Conservation (phyloP, 2,888 invertebrate genomes). For the Drosophila affinis region DNA sequence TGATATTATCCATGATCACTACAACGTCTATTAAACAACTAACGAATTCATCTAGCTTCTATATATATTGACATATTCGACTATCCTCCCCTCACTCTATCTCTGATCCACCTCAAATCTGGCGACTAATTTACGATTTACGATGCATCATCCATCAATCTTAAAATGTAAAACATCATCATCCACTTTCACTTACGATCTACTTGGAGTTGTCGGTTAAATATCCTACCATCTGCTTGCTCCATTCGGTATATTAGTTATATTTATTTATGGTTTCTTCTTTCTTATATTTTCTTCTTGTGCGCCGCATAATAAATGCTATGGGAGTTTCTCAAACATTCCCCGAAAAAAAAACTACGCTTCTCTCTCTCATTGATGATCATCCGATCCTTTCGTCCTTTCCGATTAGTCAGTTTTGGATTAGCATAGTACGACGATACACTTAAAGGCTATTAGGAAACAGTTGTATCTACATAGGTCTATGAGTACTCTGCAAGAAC, state of each 20-base stretch:
- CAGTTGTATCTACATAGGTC: slow-evolving; percentile 79
- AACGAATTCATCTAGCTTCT: slow-evolving; percentile 68
- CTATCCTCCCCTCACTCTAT: slow-evolving; percentile 22
- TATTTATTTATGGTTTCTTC: slow-evolving; percentile 43
- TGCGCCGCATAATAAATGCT: slow-evolving; percentile 83
- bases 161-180: slow-evolving; percentile 70
- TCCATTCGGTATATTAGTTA: slow-evolving; percentile 29
- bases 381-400: background rate
- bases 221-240: slow-evolving; percentile 13
- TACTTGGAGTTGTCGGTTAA: slow-evolving; percentile 48
- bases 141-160: slow-evolving; percentile 59
- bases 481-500: slow-evolving; percentile 64
- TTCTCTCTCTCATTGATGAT: background rate
- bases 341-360: slow-evolving; percentile 37
- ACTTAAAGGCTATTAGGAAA: slow-evolving; percentile 76
- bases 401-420: slow-evolving; percentile 43
- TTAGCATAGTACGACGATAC: slow-evolving; percentile 60
- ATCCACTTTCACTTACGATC: slow-evolving; percentile 55
- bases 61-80: slow-evolving; percentile 64
- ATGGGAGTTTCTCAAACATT: slow-evolving; percentile 46
- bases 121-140: slow-evolving; percentile 53
- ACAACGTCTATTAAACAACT: slow-evolving; percentile 75
- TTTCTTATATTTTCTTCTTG: slow-evolving; percentile 53
- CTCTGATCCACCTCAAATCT: background rate
- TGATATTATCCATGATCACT: slow-evolving; percentile 70